Evolutionary conservation across 2,888 invertebrate genomes (phyloP), one percentile per base, ranked within the genome.

Genomic region (Galerucella pusilla): DNA sequence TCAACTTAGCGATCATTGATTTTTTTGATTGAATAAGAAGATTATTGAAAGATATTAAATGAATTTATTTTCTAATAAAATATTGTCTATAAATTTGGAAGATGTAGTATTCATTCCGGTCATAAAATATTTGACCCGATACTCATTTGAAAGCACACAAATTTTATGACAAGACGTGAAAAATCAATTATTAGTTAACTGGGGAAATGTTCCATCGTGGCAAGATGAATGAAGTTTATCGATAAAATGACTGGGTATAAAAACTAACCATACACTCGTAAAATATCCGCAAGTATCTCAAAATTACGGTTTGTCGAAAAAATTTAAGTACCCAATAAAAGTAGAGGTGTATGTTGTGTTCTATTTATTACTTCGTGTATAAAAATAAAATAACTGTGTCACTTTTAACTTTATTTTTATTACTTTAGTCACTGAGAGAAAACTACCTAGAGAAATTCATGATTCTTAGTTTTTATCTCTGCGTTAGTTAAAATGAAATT

Each of bases 171-270:
- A 9, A 64, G 10, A 42, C 42, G 64, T 64, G 45, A 35, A 64
- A 64, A 64, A 64, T 64, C 64, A 64, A 64, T 64, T 64, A 64
- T 64, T 35, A 45, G 64, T 45, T 16, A 64, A 64, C 64, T 35
- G 64, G 16, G 42, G 64, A 64, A 42, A 64, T 45, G 64, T 64
- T 64, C 16, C 11, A 45, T 64, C 45, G 42, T 10, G 14, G 28
- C n/a, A 28, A 28, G 28, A 35, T n/a, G 61, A 61, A 61, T 35
- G 61, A 61, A 61, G 61, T 35, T 28, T 2, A 61, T 25, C 61
- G 61, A 61, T 61, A 61, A 61, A 61, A 54, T 61, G 16, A 12
- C 14, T 42, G 61, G 35, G 9, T 61, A 61, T 28, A 61, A 61
- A 61, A 61, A 61, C 61, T 61, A 61, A 61, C 61, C 61, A 35